phyloP scores from a whole-genome alignment of 1,140 invertebrate genomes.

The Panulirus ornatus region DNA sequence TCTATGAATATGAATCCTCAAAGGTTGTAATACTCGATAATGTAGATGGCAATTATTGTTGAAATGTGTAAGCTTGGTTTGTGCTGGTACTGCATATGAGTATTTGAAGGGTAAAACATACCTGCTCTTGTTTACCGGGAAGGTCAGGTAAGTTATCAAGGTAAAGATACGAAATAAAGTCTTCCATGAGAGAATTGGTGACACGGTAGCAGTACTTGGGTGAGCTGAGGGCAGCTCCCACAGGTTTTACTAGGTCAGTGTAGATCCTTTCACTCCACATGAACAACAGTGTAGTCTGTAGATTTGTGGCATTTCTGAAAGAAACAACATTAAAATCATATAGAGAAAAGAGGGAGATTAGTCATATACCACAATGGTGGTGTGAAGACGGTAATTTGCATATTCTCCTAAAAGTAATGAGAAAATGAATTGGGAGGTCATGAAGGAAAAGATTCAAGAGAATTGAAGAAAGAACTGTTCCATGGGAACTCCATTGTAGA shows the following conservation, averaged over 20 bases:
- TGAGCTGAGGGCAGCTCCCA: not conserved
- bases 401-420: no score
- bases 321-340: not conserved
- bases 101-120: not conserved
- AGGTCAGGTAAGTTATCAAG: constrained; percentile 4
- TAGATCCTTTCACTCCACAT: constrained; percentile 24
- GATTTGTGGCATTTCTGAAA: not conserved
- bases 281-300: not conserved
- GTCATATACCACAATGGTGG: no score
- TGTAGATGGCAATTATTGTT: no score
- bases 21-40: no score
- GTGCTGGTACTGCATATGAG: no score
- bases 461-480: no score
- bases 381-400: no score
- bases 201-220: constrained; percentile 14
- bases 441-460: no score
- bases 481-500: no score
- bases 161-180: constrained; percentile 32
- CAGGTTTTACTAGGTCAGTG: constrained; percentile 30
- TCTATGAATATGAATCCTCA: no score
- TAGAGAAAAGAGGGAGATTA: not conserved
- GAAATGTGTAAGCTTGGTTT: no score
- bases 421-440: no score
- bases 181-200: constrained; percentile 14
- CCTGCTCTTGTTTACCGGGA: not conserved